phyloP scores from a whole-genome alignment of 2,888 invertebrate genomes.

The Hydrotaea diabolus region DNA sequence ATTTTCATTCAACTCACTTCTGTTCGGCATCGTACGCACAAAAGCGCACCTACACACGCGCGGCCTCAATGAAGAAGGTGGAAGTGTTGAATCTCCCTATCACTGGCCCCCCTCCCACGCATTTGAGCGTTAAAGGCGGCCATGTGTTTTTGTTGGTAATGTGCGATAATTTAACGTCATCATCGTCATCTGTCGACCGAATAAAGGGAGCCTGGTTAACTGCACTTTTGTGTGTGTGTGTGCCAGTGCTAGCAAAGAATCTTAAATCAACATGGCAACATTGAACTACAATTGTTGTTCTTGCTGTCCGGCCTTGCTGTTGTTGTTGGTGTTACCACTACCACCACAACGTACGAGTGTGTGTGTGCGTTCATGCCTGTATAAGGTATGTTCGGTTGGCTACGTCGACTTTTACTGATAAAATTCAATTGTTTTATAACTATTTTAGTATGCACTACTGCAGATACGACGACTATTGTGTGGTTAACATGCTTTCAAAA shows the following conservation, averaged over 20 bases:
- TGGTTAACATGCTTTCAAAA: conserved; percentile 53
- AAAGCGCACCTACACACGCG: neutral
- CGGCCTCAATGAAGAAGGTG: neutral
- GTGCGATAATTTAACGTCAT: conserved; percentile 51
- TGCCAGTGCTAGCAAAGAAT: neutral
- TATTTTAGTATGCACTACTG: conserved; percentile 56
- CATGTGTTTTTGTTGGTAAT: conserved; percentile 37
- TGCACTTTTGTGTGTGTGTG: neutral
- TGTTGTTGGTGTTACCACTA: conserved; percentile 20
- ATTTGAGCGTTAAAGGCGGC: neutral
- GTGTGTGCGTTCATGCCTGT: conserved; percentile 29
- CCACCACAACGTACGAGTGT: conserved; percentile 3
- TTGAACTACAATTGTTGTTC: conserved; percentile 35
- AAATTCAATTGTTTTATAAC: conserved; percentile 61
- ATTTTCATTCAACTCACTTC: conserved; percentile 19
- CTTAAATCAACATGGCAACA: conserved; percentile 47
- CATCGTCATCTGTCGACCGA: conserved; percentile 35
- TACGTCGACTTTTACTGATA: conserved; percentile 57
- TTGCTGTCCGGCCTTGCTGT: neutral
- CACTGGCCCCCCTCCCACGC: neutral
- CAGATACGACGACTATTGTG: conserved; percentile 52
- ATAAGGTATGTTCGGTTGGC: conserved; percentile 10
- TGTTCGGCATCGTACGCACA: neutral
- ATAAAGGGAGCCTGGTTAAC: neutral
- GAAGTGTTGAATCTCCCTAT: neutral